Percentiles rank a stretch among this genome's conserved stretches.
phyloP scores from a whole-genome alignment of 2,888 invertebrate species.

The Tinea pellionella region DNA sequence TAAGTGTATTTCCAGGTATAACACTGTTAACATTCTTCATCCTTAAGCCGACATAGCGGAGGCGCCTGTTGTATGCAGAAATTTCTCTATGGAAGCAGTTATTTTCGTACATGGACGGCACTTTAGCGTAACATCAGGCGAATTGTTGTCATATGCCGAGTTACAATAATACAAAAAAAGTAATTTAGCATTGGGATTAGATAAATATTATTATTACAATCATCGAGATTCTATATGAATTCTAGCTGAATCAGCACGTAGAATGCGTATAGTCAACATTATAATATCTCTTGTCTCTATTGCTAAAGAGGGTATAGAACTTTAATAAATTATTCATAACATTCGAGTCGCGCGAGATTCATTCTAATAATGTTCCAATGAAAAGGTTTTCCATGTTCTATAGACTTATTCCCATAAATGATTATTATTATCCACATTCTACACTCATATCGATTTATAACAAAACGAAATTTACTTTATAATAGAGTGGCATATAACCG shows the following conservation, averaged over 20 bases:
- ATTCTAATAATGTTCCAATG: slow-evolving; percentile 8
- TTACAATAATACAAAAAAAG: no score
- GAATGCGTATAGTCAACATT: background rate
- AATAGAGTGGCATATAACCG: no score
- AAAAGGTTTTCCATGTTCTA: slow-evolving; percentile 12
- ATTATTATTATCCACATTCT: background rate
- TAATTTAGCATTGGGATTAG: background rate
- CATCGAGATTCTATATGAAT: background rate
- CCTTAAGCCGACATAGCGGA: no score
- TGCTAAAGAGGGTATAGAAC: background rate
- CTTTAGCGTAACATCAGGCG: no score
- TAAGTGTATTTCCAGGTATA: no score
- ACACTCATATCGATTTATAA: no score
- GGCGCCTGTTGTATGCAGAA: no score
- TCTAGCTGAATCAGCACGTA: background rate
- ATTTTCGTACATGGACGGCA: no score
- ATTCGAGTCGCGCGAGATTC: background rate
- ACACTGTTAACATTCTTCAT: no score
- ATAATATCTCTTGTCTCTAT: background rate
- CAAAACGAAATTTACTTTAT: no score
- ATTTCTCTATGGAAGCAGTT: no score
- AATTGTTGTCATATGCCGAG: no score
- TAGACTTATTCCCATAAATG: background rate
- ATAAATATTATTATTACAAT: background rate
- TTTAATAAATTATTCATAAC: background rate